These are phyloP conservation scores for Melitaea athalia DNA, from an alignment of 2,888 invertebrate species.

Conservation along the genomic window DNA sequence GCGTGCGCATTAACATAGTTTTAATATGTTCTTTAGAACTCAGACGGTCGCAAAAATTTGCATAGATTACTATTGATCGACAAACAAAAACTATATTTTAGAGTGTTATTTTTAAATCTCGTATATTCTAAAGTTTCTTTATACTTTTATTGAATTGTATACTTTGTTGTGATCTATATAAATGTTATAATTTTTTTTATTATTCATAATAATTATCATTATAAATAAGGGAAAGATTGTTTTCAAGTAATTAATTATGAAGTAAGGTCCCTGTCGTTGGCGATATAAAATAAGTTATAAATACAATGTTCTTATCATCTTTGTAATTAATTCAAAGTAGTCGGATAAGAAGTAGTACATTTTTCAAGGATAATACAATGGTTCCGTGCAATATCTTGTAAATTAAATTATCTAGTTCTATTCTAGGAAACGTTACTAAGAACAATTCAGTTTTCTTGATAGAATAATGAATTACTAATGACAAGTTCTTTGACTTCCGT, in stretches of 20 bases:
- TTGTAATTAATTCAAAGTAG: conserved; percentile 12
- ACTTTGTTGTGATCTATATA: background rate
- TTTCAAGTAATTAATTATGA: conserved; percentile 7
- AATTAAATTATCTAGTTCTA: conserved; percentile 2
- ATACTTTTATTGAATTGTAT: background rate
- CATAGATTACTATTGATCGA: background rate
- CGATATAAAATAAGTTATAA: conserved; percentile 10
- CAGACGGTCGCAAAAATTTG: background rate
- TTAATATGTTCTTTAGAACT: background rate
- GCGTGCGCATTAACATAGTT: conserved; percentile 14
- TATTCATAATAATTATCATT: background rate
- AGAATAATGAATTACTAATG: background rate
- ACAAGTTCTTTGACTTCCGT: no score
- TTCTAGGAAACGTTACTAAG: background rate
- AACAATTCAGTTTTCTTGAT: background rate
- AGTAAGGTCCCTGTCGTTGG: conserved; percentile 8
- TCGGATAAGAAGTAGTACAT: conserved; percentile 8
- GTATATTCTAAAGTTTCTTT: background rate
- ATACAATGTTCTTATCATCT: conserved; percentile 9
- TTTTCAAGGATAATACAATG: conserved; percentile 4
- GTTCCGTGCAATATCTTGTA: conserved; percentile 1
- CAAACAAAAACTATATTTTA: background rate
- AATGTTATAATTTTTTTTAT: background rate
- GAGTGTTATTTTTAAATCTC: background rate
- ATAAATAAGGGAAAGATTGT: background rate